A percentile compares a stretch with the other conserved stretches of the same genome.
Conservation (phyloP, 2,113 vertebrate species). For the Coptodon bakossiorum region DNA sequence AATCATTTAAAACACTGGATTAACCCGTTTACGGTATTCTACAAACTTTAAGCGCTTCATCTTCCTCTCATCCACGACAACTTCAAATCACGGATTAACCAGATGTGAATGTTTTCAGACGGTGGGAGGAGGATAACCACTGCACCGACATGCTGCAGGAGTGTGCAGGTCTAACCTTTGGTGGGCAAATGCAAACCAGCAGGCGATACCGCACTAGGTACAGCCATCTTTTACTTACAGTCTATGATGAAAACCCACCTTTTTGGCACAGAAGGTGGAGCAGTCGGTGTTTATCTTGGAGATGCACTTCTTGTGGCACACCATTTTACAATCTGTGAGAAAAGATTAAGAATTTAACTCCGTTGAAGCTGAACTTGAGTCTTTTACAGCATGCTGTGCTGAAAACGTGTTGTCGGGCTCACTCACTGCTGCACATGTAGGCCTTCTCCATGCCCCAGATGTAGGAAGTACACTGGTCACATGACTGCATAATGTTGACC, state of each 20-base stretch:
- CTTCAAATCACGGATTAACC: neutral
- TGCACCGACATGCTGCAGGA: neutral
- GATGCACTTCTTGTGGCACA: slow-evolving; percentile 95
- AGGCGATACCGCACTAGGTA: neutral
- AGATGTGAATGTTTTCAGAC: rapidly evolving
- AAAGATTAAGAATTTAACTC: neutral
- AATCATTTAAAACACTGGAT: neutral
- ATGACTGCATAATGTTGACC: slow-evolving; percentile 93
- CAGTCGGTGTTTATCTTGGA: slow-evolving; percentile 83
- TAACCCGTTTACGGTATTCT: neutral
- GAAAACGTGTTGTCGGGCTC: neutral
- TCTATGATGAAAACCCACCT: slow-evolving; percentile 58
- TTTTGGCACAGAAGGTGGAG: slow-evolving; percentile 75
- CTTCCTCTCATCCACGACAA: neutral
- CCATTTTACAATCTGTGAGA: slow-evolving; percentile 87
- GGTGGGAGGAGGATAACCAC: neutral
- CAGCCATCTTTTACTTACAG: neutral
- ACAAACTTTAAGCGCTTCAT: neutral
- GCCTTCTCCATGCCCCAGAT: slow-evolving; percentile 99
- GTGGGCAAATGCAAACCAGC: neutral
- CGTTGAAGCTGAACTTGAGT: neutral
- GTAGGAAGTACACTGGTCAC: slow-evolving; percentile 89
- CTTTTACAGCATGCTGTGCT: neutral
- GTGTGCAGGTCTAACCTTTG: neutral
- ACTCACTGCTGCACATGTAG: slow-evolving; percentile 91